Evolutionary conservation across 2,888 invertebrate species (phyloP).

Genomic region (Noctua pronuba): DNA sequence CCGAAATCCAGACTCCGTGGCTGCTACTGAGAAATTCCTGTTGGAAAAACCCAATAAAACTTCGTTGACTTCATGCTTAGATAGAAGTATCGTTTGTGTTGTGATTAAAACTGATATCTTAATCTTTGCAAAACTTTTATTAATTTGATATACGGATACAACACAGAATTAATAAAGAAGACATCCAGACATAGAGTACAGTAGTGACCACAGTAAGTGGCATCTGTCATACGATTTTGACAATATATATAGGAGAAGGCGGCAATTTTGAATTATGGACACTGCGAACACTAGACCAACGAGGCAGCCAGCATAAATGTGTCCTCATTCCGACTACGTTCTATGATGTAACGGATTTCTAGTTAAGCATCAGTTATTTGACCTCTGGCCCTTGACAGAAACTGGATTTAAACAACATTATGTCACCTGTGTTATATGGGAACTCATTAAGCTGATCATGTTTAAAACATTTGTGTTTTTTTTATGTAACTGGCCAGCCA

Average conservation of each 20-base stretch:
- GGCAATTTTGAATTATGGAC: too few species aligned
- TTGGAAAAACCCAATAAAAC: not conserved
- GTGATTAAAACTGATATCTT: too few species aligned
- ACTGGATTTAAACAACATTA: slow-evolving; percentile 29
- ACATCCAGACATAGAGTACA: too few species aligned
- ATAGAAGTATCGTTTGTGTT: not conserved
- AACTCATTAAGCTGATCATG: not conserved
- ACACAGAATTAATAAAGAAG: too few species aligned
- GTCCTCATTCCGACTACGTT: not conserved
- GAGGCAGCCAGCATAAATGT: not conserved
- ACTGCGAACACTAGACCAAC: not conserved
- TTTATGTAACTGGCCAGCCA: slow-evolving; percentile 28
- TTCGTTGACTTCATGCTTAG: too few species aligned
- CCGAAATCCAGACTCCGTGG: not conserved
- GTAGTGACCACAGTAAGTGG: too few species aligned
- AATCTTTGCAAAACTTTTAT: too few species aligned
- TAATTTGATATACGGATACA: too few species aligned
- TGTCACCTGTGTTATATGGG: slow-evolving; percentile 19
- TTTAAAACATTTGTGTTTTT: slow-evolving; percentile 3
- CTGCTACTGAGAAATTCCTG: not conserved
- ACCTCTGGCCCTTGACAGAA: slow-evolving; percentile 27
- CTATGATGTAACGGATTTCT: slow-evolving; percentile 35
- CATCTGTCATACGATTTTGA: too few species aligned
- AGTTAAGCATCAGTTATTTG: not conserved
- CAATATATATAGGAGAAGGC: too few species aligned